A percentile compares a stretch with the other conserved stretches of the same genome.
These are phyloP conservation scores for Cyrtodaria siliqua DNA, from an alignment of 2,888 invertebrate genomes.

Conservation along the genomic window DNA sequence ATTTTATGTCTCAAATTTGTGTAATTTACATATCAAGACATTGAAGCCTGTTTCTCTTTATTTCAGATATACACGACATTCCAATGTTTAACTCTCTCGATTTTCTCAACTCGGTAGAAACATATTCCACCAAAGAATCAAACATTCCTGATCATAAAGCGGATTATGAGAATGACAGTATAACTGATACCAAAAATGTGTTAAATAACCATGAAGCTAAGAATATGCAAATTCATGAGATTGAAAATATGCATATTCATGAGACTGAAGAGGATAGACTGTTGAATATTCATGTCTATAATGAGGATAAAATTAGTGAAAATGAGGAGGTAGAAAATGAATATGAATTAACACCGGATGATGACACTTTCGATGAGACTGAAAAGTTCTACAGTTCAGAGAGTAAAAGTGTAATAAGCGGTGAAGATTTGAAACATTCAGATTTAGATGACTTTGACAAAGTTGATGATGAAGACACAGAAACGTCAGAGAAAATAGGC, in stretches of 20 bases:
- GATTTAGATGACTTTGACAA: slow-evolving; percentile 9
- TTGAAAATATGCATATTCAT: slow-evolving; percentile 3
- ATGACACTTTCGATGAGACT: slow-evolving; percentile 35
- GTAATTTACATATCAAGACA: too few relatives aligned
- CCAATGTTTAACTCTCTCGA: too few relatives aligned
- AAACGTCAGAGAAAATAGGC: slow-evolving; percentile 56
- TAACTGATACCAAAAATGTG: background rate
- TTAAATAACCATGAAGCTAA: background rate
- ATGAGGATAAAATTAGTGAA: slow-evolving; percentile 30
- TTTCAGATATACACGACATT: too few relatives aligned
- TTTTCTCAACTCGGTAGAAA: too few relatives aligned
- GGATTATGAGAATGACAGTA: background rate
- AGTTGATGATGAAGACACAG: slow-evolving; percentile 37
- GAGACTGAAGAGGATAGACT: background rate
- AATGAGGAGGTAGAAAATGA: slow-evolving; percentile 15
- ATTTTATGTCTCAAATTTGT: too few relatives aligned
- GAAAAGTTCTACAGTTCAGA: slow-evolving; percentile 24
- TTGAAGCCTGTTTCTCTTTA: too few relatives aligned
- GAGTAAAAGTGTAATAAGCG: background rate
- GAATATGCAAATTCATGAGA: background rate
- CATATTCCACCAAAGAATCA: too few relatives aligned
- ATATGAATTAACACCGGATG: slow-evolving; percentile 14
- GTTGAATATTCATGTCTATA: slow-evolving; percentile 18
- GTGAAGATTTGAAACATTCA: background rate
- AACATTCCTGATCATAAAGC: background rate